Conservation (phyloP, 2,797 vertebrate species). For the Philypnodon macrostomus region DNA sequence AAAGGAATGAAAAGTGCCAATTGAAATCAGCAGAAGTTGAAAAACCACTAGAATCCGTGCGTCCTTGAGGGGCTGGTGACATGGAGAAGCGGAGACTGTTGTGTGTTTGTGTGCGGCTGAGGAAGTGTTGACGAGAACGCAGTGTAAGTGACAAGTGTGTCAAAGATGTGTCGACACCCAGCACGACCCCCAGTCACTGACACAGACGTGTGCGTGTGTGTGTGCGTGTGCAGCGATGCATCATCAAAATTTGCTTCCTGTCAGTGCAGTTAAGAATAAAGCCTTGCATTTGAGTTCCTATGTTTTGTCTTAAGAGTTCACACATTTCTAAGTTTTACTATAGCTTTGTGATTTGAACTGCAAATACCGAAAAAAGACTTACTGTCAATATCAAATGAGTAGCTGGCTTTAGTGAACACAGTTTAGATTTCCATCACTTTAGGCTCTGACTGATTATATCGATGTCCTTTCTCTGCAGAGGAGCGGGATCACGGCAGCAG, state of each 20-base stretch:
- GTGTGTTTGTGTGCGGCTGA: conserved; percentile 16
- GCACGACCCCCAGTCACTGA: conserved; percentile 64
- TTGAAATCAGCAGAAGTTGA: conserved; percentile 14
- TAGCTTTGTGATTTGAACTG: conserved; percentile 6
- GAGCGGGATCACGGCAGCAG: conserved; percentile 81
- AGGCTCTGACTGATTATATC: conserved; percentile 45
- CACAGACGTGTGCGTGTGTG: conserved; percentile 48
- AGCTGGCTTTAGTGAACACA: conserved; percentile 20
- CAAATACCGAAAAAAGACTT: conserved; percentile 18
- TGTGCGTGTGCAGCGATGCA: conserved; percentile 13
- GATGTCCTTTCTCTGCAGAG: conserved; percentile 62
- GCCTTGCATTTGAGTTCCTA: conserved; percentile 20
- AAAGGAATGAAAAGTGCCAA: conserved; percentile 1
- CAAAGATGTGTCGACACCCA: conserved; percentile 74
- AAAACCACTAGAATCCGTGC: conserved; percentile 6
- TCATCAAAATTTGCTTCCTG: conserved; percentile 27
- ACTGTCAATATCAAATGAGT: conserved; percentile 31
- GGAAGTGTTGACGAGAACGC: conserved; percentile 72
- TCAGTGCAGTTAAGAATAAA: conserved; percentile 23
- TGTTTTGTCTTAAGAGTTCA: conserved; percentile 11
- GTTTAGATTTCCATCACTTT: conserved; percentile 37
- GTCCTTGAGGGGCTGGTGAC: conserved; percentile 22
- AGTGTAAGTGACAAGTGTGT: conserved; percentile 81
- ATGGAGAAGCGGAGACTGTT: conserved; percentile 12
- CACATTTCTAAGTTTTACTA: conserved; percentile 1